Evolutionary conservation across 2,113 vertebrate genomes (phyloP).

Genomic region (Meleagris gallopavo): DNA sequence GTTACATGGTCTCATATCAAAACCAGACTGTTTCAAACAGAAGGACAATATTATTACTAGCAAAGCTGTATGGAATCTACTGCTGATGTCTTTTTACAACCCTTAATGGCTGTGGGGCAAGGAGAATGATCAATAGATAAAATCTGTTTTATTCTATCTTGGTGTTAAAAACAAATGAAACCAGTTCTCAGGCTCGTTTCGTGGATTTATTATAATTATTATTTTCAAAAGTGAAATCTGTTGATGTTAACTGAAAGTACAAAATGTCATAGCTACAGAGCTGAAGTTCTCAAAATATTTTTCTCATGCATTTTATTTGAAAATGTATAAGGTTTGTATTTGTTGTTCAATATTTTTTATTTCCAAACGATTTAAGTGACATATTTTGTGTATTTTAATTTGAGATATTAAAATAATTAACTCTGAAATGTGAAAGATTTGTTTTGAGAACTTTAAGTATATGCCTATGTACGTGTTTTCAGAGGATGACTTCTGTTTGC

Average conservation of each 20-base stretch:
- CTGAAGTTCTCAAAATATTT: not conserved
- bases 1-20: not conserved
- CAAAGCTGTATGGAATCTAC: not conserved
- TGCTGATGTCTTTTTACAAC: not conserved
- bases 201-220: not conserved
- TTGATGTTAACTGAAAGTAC: not conserved
- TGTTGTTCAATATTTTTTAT: conserved; percentile 2
- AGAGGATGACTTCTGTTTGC: not conserved
- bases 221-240: not conserved
- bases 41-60: not conserved
- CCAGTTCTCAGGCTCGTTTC: not conserved
- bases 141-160: not conserved
- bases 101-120: not conserved
- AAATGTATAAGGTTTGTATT: not conserved
- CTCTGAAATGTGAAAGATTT: not conserved
- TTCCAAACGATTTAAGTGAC: not conserved
- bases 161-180: not conserved
- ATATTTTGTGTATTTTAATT: not conserved
- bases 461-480: not conserved
- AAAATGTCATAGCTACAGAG: not conserved
- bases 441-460: not conserved
- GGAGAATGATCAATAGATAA: not conserved
- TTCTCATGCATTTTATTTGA: not conserved
- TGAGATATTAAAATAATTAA: not conserved
- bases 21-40: not conserved